Evolutionary conservation across 2,113 vertebrate genomes (phyloP).

Genomic region (Apus apus): DNA sequence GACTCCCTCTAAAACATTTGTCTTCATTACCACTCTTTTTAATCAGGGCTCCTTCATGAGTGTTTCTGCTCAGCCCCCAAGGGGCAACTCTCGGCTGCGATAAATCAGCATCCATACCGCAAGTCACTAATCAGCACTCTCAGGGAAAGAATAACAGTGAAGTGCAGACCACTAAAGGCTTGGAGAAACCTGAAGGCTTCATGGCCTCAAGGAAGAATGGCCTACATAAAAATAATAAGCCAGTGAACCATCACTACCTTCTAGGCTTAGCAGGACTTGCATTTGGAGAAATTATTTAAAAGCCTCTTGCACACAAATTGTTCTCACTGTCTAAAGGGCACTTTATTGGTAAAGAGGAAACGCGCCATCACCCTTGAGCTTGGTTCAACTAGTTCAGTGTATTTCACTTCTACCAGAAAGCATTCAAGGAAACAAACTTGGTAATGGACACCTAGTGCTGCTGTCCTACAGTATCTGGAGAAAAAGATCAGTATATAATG

Average conservation of each 20-base stretch:
- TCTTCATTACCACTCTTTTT: constrained; percentile 88
- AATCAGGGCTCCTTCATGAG: constrained; percentile 84
- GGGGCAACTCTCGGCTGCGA: constrained; percentile 80
- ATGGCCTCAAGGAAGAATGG: constrained; percentile 67
- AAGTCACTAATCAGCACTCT: constrained; percentile 87
- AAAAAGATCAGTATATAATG: neutral
- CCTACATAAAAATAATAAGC: constrained; percentile 46
- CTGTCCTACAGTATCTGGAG: neutral
- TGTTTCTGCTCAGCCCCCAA: constrained; percentile 83
- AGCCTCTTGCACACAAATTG: constrained; percentile 20
- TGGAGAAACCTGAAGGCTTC: constrained; percentile 65
- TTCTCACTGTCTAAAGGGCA: constrained; percentile 20
- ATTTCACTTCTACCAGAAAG: constrained; percentile 2
- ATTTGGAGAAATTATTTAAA: constrained; percentile 35
- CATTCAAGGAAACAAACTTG: constrained; percentile 27
- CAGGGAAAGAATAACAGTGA: constrained; percentile 81
- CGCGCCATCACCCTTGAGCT: neutral
- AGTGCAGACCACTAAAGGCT: constrained; percentile 77
- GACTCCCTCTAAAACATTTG: constrained; percentile 83
- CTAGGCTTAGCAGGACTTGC: neutral
- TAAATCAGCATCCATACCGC: constrained; percentile 85
- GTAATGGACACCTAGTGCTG: constrained; percentile 5
- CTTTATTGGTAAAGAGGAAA: neutral
- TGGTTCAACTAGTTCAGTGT: neutral
- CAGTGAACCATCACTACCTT: constrained; percentile 57